Evolutionary conservation across 2,797 vertebrate genomes (phyloP), one percentile per base, ranked within the genome.

Genomic region (Galaxias olidus): DNA sequence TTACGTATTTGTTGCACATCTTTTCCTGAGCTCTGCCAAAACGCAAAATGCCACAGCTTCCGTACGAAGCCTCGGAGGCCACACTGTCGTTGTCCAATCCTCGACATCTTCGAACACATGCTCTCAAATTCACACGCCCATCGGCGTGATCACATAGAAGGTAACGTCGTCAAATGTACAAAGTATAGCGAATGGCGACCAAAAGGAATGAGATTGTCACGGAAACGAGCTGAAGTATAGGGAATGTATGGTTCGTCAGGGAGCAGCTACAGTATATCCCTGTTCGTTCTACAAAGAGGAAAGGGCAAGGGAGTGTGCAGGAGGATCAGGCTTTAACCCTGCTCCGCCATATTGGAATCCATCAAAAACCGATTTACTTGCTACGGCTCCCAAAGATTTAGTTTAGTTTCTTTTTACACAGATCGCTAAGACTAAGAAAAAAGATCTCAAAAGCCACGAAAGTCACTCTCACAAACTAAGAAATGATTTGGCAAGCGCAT

Each of bases 171-270:
- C 68, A 72, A 84, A 78, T 41, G 57, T 60, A 73, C 54, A 63
- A n/a, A 72, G 57, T 60, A 59, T 19, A 61, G 59, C 58, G 50
- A 60, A 65, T 65, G 65, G 68, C 75, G 58, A 62, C 74, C 75
- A 50, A 46, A 47, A 74, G 54, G 63, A 69, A 70, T 61, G 75
- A 75, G 88, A 89, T 86, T 88, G 86, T 89, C 87, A 14, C 69
- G 47, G 76, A 66, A 73, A 78, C 5, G 63, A 68, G 13, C 45
- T n/a, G n/a, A 75, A 43, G 72, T 75, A 46, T 30, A n/a, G 49
- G 58, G 40, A 46, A 14, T 76, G n/a, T n/a, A 59, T 44, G 61
- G 54, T 53, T 59, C 4, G 15, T 65, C 40, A 50, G 72, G 61
- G 19, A 70, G 65, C 41, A 69, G 72, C 59, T 73, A 55, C 30